Percentiles rank a stretch among this genome's conserved stretches.
Evolutionary conservation across 2,888 invertebrate genomes (phyloP).

Genomic region (Pachydiplax longipennis): DNA sequence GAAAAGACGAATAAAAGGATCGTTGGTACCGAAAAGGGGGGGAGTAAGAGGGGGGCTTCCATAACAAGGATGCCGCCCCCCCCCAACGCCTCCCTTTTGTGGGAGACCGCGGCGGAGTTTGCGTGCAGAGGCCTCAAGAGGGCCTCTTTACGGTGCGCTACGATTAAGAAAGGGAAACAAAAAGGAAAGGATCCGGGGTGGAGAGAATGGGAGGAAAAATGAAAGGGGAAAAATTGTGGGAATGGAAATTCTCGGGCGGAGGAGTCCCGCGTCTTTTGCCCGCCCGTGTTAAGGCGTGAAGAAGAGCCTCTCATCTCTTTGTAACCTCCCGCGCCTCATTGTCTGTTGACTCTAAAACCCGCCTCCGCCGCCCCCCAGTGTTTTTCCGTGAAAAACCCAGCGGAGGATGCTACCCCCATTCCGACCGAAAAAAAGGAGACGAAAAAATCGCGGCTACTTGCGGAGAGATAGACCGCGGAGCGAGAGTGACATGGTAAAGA

Average conservation of each 20-base stretch:
- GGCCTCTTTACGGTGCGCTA: neutral
- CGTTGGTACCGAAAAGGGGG: neutral
- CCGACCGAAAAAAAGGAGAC: neutral
- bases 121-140: neutral
- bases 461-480: too few relatives aligned
- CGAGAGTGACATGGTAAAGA: neutral
- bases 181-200: neutral
- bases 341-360: conserved; percentile 24
- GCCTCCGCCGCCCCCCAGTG: neutral
- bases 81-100: neutral
- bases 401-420: neutral
- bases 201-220: neutral
- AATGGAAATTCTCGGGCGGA: neutral
- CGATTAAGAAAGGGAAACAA: neutral
- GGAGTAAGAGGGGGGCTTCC: neutral
- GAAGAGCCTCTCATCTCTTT: neutral
- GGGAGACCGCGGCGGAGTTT: neutral
- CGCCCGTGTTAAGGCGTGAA: conserved; percentile 19
- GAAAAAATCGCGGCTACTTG: too few relatives aligned
- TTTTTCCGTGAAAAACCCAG: neutral
- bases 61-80: neutral
- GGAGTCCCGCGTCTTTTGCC: neutral
- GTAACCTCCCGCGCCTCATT: neutral
- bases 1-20: neutral
- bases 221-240: neutral